phyloP scores from a whole-genome alignment of 2,113 vertebrate genomes.

The Aphyosemion australe region DNA sequence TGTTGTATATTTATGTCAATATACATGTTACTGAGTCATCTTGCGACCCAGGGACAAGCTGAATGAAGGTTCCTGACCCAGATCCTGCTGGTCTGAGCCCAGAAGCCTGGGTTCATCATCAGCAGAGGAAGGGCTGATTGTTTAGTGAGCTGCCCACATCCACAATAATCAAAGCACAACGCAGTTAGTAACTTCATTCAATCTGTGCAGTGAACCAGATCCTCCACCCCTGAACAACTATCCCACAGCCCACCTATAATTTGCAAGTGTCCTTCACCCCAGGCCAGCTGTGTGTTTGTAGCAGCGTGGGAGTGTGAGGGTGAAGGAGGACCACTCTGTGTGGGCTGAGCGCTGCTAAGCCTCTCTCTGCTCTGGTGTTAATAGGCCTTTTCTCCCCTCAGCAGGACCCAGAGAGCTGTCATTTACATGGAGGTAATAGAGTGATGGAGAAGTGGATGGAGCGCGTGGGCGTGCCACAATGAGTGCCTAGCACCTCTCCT shows the following conservation, averaged over 20 bases:
- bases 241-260: constrained; percentile 52
- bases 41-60: too few species aligned
- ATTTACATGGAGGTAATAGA: constrained; percentile 80
- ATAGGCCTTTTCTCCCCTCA: constrained; percentile 78
- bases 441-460: constrained; percentile 76
- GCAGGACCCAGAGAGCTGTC: constrained; percentile 73
- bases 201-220: constrained; percentile 25
- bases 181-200: constrained; percentile 45
- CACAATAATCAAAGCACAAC: constrained; percentile 29
- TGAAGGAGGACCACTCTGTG: constrained; percentile 73
- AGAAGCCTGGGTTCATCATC: neutral
- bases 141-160: constrained; percentile 4
- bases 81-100: too few species aligned
- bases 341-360: constrained; percentile 69
- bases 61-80: too few species aligned
- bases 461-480: constrained; percentile 74
- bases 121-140: constrained; percentile 9
- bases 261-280: constrained; percentile 41
- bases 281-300: constrained; percentile 51
- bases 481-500: constrained; percentile 62
- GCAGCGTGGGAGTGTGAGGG: constrained; percentile 69
- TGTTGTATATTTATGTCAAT: too few species aligned
- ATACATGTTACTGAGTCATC: too few species aligned
- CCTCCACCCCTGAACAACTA: constrained; percentile 56
- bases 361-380: constrained; percentile 68